Base-by-base conservation (phyloP, 2,797 vertebrate genomes). In the Anguilla obscura region DNA sequence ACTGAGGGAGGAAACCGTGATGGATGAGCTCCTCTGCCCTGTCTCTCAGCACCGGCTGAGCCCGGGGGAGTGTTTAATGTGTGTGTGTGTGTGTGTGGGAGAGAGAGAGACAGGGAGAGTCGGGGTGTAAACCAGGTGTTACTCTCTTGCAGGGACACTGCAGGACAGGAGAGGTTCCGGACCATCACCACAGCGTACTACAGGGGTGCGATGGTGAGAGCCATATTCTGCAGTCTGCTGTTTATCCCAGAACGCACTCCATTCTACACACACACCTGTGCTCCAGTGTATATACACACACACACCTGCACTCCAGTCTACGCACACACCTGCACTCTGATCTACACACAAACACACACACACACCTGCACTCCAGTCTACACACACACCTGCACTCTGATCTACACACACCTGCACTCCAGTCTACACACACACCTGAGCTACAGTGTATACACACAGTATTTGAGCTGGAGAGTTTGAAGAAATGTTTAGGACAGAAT, bases 161-260 rank as follows among this genome's bases (percentile, higher is more conserved):
- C 99, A 0, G 98, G 99, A 79, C 99, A 99, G 94, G 99, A 99
- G 95, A 96, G 99, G 93, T 99, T 99, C 94, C 97, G 98, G 91
- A 99, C 99, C 84, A 99, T 99, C 92, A 99, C 99, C 0, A 99
- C 99, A 16, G 99, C 99, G 0, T 99, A 99, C 92, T 99, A 99
- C 93, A 96, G 98, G 96, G 98, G 99, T 92, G 99, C 99, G 79
- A 99, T 99, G 99, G 99, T 99, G 91, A 96, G 96, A 90, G 79
- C 24, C 88, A 36, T 85, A 85, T 87, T 8, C 40, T 69, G 27
- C 6, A 50, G 6, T 63, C 40, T n/a, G 21, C 69, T 30, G 18
- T 27, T 54, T 69, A 52, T 52, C 6, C 50, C 50, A 52, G 50
- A 52, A 7, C 9, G 50, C 50, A 12, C 50, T 52, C 50, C 50